phyloP scores from a whole-genome alignment of 2,888 invertebrate genomes.

The Lamellibrachia satsuma region DNA sequence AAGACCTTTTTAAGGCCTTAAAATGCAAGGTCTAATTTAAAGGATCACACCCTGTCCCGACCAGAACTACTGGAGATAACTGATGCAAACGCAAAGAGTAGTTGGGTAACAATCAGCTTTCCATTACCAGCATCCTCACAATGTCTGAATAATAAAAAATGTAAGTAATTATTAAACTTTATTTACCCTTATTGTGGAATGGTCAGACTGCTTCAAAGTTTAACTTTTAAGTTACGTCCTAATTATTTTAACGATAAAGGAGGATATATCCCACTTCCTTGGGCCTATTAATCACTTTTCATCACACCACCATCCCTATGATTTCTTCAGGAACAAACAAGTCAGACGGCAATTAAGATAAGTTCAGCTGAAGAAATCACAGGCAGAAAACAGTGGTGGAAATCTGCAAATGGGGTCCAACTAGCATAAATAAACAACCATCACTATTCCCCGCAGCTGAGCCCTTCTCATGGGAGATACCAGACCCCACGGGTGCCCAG shows the following conservation, averaged over 20 bases:
- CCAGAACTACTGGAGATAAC: too few species aligned
- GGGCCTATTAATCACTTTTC: background rate
- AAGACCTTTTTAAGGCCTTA: too few species aligned
- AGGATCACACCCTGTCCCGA: too few species aligned
- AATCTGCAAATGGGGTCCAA: background rate
- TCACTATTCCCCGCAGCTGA: background rate
- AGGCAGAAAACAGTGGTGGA: background rate
- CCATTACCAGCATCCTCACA: too few species aligned
- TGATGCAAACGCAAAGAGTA: too few species aligned
- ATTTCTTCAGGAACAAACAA: conserved; percentile 8
- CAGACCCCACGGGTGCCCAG: background rate
- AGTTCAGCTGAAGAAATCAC: background rate
- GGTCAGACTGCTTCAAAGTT: too few species aligned
- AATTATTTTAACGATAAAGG: background rate
- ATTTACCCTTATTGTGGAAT: too few species aligned
- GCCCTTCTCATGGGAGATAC: background rate
- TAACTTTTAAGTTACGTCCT: background rate
- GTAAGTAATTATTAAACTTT: too few species aligned
- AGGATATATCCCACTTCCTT: background rate
- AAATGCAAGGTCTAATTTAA: too few species aligned
- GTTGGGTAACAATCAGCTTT: too few species aligned
- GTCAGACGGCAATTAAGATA: conserved; percentile 7
- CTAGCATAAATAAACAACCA: conserved; percentile 12
- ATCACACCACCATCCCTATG: background rate
- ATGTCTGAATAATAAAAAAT: too few species aligned